Evolutionary conservation across 2,113 vertebrate genomes (phyloP).

Genomic region (Raja brachyura): DNA sequence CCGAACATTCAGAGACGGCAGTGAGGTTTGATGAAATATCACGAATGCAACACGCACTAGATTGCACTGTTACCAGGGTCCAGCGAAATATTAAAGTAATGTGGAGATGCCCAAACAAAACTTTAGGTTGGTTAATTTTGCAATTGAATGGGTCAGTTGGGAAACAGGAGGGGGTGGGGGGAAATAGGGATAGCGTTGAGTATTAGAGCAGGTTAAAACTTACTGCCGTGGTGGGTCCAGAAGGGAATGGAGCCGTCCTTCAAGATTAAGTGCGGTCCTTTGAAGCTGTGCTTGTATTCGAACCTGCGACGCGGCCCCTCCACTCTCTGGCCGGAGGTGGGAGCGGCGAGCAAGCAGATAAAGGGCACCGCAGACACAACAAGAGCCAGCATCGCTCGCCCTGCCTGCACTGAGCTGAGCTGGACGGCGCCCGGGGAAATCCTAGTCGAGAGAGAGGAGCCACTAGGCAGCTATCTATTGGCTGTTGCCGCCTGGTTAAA

Average conservation of each 20-base stretch:
- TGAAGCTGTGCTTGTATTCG: conserved; percentile 56
- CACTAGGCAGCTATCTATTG: conserved; percentile 20
- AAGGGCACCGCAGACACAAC: conserved; percentile 1
- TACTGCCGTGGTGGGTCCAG: conserved; percentile 52
- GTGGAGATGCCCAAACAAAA: too few species aligned
- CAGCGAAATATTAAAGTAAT: too few species aligned
- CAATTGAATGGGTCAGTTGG: background rate
- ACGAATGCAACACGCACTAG: background rate
- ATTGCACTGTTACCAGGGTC: background rate
- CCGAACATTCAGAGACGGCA: background rate
- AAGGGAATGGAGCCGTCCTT: conserved; percentile 45
- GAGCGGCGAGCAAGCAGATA: conserved; percentile 43
- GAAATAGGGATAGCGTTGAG: too few species aligned
- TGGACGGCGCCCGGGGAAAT: background rate
- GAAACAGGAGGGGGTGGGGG: background rate
- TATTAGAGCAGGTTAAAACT: conserved; percentile 16
- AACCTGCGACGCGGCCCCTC: conserved; percentile 41
- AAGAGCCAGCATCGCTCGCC: conserved; percentile 4
- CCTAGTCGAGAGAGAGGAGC: background rate
- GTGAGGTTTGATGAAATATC: background rate
- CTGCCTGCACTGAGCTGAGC: background rate
- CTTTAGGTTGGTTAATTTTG: too few species aligned
- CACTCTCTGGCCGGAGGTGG: background rate
- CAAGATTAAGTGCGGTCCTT: conserved; percentile 46
- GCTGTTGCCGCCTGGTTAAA: background rate